Conservation (phyloP, 1,140 invertebrate species). For the Apis mellifera region Amel_HAv3.1 CM009940.2:8091001-8091500, state of each 20-base stretch:
- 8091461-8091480: conserved; percentile 18
- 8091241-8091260: too few species aligned
- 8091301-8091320: not conserved
- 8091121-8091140: conserved; percentile 21
- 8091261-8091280: not conserved
- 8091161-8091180: conserved; percentile 21
- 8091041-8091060: not conserved
- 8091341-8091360: not conserved
- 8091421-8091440: conserved; percentile 37
- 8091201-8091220: conserved; percentile 8
- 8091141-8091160: conserved; percentile 38
- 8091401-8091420: not conserved
- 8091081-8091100: not conserved
- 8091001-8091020: not conserved
- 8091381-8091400: not conserved
- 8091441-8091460: conserved; percentile 14
- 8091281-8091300: not conserved
- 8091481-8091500: conserved; percentile 4
- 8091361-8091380: not conserved
- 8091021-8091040: not conserved
- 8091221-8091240: not conserved
- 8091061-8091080: not conserved
- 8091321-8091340: not conserved
- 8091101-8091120: conserved; percentile 10
- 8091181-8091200: conserved; percentile 7